A percentile compares a stretch with the other conserved stretches of the same genome.
Evolutionary conservation across 2,888 invertebrate genomes (phyloP).

Genomic region (Hirtodrosophila alboralis): DNA sequence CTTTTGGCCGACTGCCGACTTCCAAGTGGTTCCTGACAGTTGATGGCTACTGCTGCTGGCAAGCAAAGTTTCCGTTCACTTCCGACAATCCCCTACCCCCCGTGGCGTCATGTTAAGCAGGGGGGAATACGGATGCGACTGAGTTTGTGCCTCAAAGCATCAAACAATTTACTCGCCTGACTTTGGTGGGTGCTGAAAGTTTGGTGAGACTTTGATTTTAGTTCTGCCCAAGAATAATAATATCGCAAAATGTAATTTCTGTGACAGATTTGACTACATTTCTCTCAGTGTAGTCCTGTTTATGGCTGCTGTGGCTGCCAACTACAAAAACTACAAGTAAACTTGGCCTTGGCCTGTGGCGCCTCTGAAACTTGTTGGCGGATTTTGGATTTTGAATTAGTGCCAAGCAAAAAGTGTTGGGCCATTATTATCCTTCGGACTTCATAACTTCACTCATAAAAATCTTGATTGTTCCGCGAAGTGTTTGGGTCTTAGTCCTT

Average conservation of each 20-base stretch:
- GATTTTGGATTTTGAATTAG: constrained; percentile 78
- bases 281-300: constrained; percentile 41
- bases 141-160: constrained; percentile 50
- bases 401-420: constrained; percentile 83
- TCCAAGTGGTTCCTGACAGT: constrained; percentile 47
- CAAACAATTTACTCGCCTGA: constrained; percentile 67
- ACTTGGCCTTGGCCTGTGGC: constrained; percentile 50
- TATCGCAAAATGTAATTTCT: constrained; percentile 52
- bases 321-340: constrained; percentile 20
- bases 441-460: constrained; percentile 80
- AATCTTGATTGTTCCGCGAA: constrained; percentile 58
- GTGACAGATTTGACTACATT: constrained; percentile 48
- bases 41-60: constrained; percentile 50
- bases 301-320: constrained; percentile 21
- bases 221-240: constrained; percentile 51
- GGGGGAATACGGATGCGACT: constrained; percentile 24
- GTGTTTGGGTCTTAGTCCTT: constrained; percentile 1
- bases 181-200: constrained; percentile 36
- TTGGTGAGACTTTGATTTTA: constrained; percentile 52
- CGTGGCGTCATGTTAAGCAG: constrained; percentile 2
- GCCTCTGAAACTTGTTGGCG: constrained; percentile 48
- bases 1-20: constrained; percentile 49
- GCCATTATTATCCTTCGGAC: constrained; percentile 83
- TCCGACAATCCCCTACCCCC: constrained; percentile 33
- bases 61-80: constrained; percentile 69